Evolutionary conservation across 1,140 invertebrate genomes (phyloP).

Genomic region (Lepidurus arcticus): DNA sequence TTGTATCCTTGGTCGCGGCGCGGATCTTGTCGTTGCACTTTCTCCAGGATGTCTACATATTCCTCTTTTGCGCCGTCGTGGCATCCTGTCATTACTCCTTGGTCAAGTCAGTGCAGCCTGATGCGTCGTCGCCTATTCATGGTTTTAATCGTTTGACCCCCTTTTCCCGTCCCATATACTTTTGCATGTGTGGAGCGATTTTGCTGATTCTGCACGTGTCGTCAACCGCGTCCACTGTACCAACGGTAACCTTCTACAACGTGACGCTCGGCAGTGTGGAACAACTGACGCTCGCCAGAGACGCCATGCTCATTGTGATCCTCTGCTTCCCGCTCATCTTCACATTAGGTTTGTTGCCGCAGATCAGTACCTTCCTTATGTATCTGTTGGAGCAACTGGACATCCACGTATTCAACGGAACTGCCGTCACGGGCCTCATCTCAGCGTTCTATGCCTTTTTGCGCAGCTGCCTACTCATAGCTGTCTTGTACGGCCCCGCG

Average conservation of each 20-base stretch:
- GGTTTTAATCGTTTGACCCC: constrained; percentile 95
- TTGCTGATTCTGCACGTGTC: constrained; percentile 61
- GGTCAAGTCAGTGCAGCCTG: constrained; percentile 96
- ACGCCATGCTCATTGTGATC: constrained; percentile 71
- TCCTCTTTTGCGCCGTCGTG: constrained; percentile 94
- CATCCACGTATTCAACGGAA: constrained; percentile 96
- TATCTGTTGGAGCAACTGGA: constrained; percentile 91
- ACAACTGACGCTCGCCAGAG: constrained; percentile 60
- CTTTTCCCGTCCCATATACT: constrained; percentile 89
- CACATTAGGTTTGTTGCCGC: constrained; percentile 88
- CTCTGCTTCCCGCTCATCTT: constrained; percentile 89
- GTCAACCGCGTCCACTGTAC: constrained; percentile 43
- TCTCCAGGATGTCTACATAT: constrained; percentile 86
- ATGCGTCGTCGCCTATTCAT: constrained; percentile 95
- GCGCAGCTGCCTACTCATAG: constrained; percentile 70
- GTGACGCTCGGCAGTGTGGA: constrained; percentile 62
- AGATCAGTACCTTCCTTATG: constrained; percentile 94
- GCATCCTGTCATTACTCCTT: constrained; percentile 96
- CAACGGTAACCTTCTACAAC: constrained; percentile 60
- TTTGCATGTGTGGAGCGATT: constrained; percentile 74
- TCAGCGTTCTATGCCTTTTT: constrained; percentile 78
- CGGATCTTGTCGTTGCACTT: constrained; percentile 74
- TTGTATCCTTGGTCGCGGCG: constrained; percentile 78
- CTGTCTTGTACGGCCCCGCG: constrained; percentile 80
- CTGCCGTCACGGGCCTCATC: constrained; percentile 80